Evolutionary conservation across 2,888 invertebrate genomes (phyloP).

Genomic region (Nemurella pictetii): DNA sequence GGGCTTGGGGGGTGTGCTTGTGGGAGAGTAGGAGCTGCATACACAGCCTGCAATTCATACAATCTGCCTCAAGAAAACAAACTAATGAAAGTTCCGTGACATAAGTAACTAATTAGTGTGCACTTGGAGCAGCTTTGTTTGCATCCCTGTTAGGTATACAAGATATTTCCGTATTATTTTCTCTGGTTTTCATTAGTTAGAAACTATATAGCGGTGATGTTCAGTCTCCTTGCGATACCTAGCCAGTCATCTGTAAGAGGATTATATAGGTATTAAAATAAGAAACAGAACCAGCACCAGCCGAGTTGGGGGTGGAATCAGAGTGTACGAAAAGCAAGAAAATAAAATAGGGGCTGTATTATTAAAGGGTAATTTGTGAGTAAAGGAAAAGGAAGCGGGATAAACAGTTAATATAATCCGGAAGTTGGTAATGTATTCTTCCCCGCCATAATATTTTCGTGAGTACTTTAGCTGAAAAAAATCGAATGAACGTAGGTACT

Average conservation of each 20-base stretch:
- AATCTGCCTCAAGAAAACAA: not conserved
- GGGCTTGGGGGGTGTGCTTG: too few relatives aligned
- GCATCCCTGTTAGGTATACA: not conserved
- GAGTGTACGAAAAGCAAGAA: not conserved
- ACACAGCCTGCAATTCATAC: not conserved
- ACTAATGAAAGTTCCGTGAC: not conserved
- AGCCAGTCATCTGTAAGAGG: not conserved
- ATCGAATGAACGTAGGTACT: not conserved
- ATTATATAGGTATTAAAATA: not conserved
- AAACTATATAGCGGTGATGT: not conserved
- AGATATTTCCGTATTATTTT: not conserved
- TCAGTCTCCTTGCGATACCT: not conserved
- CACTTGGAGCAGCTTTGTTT: not conserved
- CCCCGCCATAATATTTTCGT: not conserved
- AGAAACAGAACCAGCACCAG: not conserved
- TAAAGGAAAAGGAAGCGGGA: not conserved
- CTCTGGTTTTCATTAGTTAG: not conserved
- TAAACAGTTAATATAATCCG: not conserved
- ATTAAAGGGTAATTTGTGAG: not conserved
- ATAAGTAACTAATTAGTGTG: not conserved
- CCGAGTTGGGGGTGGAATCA: not conserved
- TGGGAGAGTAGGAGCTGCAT: too few relatives aligned
- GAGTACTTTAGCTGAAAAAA: not conserved
- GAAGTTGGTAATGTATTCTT: not conserved
- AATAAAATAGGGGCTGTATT: not conserved